Evolutionary conservation across 1,140 invertebrate species (phyloP), one percentile per base, ranked within the genome.

Genomic region (Vollenhovia emeryi): DNA sequence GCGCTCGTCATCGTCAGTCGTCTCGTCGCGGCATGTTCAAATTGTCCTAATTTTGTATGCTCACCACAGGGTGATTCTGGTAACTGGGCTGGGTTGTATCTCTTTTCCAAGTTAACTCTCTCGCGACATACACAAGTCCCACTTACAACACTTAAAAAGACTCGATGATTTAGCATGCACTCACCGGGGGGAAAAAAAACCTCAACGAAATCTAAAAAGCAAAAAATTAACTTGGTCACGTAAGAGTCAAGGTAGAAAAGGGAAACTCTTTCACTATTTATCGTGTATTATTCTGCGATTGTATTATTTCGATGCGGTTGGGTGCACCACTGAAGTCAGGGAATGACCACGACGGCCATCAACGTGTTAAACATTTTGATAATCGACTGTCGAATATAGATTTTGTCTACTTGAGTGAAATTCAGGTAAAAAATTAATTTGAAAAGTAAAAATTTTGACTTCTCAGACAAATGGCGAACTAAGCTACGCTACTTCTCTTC

Each of bases 11-110:
- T 59, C 36, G 68, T 33, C 55, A 48, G 36, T 60, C 21, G 24
- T 48, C 55, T 43, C 40, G 21, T 64, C 36, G 24, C 27, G 48
- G 33, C 71, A 36, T 36, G 30, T 66, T 64, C 27, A 66, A 79
- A 30, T 30, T 79, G 33, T 66, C 43, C 59, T 48, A 66, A 66
- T 79, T 79, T 52, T 64, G 33, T 24, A 21, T 59, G 40, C 11
- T 18, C 15, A 48, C 36, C 21, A 7, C 11, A 40, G 18, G 33
- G 2, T 66, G 62, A 66, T 62, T 62, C 4, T 11, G 30, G 3
- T 36, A 36, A 62, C 18, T 62, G 60, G 33, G 18, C 27, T 62
- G n/a, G 60, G 30, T 62, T 59, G 18, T 36, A 36, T 62, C 30
- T 36, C 18, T 36, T 33, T 62, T n/a, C 11, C 11, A 9, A 62